These are phyloP conservation scores for Lepidotrigona ventralis DNA, from an alignment of 1,140 invertebrate genomes.

Conservation along the genomic window DNA sequence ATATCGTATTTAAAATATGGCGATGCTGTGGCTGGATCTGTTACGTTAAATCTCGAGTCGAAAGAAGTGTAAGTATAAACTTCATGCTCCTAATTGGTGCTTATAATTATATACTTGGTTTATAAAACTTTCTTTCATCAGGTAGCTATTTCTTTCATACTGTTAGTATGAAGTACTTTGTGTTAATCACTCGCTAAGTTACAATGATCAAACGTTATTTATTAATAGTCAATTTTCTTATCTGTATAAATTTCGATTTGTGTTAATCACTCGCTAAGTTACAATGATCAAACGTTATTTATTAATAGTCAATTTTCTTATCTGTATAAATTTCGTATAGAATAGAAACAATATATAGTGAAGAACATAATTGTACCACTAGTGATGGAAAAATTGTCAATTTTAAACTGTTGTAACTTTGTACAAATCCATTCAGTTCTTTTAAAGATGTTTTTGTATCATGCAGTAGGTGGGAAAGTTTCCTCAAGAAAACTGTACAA, in stretches of 20 bases:
- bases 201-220: background rate
- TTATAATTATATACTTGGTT: background rate
- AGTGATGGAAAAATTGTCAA: no score
- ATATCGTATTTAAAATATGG: conserved; percentile 92
- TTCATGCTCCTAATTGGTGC: background rate
- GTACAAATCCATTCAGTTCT: no score
- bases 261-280: conserved; percentile 29
- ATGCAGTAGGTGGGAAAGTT: no score
- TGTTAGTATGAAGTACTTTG: background rate
- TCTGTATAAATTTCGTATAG: background rate
- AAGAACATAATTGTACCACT: no score
- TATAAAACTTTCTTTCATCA: background rate
- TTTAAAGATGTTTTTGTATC: no score
- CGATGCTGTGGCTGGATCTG: conserved; percentile 84
- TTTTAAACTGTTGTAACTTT: no score
- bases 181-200: conserved; percentile 29
- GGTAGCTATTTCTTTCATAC: no score
- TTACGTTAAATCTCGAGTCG: conserved; percentile 86
- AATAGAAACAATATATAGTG: background rate
- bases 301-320: background rate
- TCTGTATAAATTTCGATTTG: background rate
- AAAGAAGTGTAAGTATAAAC: conserved; percentile 81
- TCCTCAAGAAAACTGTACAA: no score
- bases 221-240: background rate
- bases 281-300: background rate